Base-by-base conservation (phyloP, 2,113 vertebrate genomes). In the Neodontobutis hainanensis region DNA sequence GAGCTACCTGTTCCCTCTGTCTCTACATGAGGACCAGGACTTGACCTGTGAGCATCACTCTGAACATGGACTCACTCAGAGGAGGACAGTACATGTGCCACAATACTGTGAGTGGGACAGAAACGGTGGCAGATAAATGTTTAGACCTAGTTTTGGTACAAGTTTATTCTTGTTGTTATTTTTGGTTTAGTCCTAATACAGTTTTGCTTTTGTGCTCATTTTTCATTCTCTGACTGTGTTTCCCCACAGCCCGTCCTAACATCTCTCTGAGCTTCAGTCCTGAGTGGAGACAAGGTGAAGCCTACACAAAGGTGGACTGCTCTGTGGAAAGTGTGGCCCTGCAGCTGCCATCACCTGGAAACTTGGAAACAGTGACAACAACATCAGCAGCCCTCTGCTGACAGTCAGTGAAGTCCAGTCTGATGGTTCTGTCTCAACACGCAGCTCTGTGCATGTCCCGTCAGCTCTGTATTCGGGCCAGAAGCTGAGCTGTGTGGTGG, bases 21-120 rank as follows among this genome's bases (percentile, higher is more conserved):
- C 49, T 10, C 67, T 11, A 42, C 84, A 85, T 5, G 91, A 93
- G 58, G 92, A 88, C 0, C 77, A 88, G 48, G 16, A 73, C 49
- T 79, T 92, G 65, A 90, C 79, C 61, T 93, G 91, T 61, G 68
- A 81, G 46, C 77, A 81, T 55, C 67, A 64, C 9, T 80, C 70
- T 12, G 32, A 70, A 8, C 35, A 75, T 10, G 78, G 75, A 15
- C 4, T 32, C 45, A 68, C 61, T 34, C 69, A 88, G 42, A 85
- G 34, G 40, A 85, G 4, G 65, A 87, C 64, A 2, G 11, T 89
- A 27, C 74, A 58, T 2, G 49, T 93, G 36, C 91, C 90, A 15
- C 70, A n/a, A 82, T 92, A 83, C 64, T 63, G 92, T 93, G 73
- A 90, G 91, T 78, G 48, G 2, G 43, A 32, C 16, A 5, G 38